Percentiles rank a stretch among this genome's conserved stretches.
Evolutionary conservation across 2,888 invertebrate genomes (phyloP).

Genomic region (Iphiclides podalirius): DNA sequence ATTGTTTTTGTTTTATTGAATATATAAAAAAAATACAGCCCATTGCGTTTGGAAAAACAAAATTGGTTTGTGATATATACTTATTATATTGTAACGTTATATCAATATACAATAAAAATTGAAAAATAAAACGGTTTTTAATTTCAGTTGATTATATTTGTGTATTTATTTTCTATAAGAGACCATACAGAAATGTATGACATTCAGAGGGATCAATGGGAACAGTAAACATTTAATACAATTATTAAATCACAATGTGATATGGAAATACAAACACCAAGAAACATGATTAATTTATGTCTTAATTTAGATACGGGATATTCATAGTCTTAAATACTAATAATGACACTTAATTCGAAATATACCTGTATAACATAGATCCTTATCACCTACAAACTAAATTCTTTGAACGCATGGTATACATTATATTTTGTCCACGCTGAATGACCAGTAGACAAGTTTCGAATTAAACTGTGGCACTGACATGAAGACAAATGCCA

Average conservation of each 20-base stretch:
- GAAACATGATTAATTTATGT: slow-evolving; percentile 12
- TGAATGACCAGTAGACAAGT: too few species aligned
- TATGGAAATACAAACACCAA: slow-evolving; percentile 15
- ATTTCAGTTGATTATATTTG: slow-evolving; percentile 28
- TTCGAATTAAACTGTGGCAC: slow-evolving; percentile 12
- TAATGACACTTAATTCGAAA: slow-evolving; percentile 19
- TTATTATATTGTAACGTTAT: neutral
- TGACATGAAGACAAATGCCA: slow-evolving; percentile 36
- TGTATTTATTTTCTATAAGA: slow-evolving; percentile 27
- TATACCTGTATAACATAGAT: slow-evolving; percentile 21
- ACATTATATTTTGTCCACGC: neutral
- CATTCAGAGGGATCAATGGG: slow-evolving; percentile 15
- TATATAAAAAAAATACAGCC: too few species aligned
- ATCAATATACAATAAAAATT: slow-evolving; percentile 2
- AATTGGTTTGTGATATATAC: slow-evolving; percentile 13
- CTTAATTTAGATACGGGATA: slow-evolving; percentile 7
- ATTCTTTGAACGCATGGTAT: slow-evolving; percentile 10
- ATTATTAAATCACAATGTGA: slow-evolving; percentile 13
- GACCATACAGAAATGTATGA: slow-evolving; percentile 24
- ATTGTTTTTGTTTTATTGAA: too few species aligned
- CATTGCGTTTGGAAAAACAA: too few species aligned
- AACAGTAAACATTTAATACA: slow-evolving; percentile 10
- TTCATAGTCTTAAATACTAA: slow-evolving; percentile 13
- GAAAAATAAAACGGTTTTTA: slow-evolving; percentile 13
- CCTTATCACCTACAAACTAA: slow-evolving; percentile 14